Evolutionary conservation across 2,888 invertebrate species (phyloP).

Genomic region (Eremobia ochroleuca): DNA sequence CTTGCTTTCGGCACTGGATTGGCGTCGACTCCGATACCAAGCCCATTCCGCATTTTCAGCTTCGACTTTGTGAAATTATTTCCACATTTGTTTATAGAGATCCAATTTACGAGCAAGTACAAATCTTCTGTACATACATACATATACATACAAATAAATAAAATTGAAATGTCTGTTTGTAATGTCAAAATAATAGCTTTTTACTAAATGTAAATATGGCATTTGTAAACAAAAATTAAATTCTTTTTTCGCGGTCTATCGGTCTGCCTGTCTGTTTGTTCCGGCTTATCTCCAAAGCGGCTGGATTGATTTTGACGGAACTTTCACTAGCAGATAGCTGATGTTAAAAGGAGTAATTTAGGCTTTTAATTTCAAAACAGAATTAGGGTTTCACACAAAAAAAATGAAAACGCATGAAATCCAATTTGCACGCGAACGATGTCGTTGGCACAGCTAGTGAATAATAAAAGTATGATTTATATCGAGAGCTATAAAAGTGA

Average conservation of each 20-base stretch:
- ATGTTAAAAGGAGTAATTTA: too few relatives aligned
- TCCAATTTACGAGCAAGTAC: slow-evolving; percentile 42
- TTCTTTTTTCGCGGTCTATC: too few relatives aligned
- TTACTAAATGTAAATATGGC: too few relatives aligned
- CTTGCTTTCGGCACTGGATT: slow-evolving; percentile 74
- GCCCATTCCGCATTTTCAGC: slow-evolving; percentile 65
- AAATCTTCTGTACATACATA: slow-evolving; percentile 23
- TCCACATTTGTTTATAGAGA: slow-evolving; percentile 43
- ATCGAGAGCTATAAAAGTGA: slow-evolving; percentile 34
- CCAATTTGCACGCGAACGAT: not conserved
- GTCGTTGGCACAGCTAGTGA: slow-evolving; percentile 3
- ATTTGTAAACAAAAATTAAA: too few relatives aligned
- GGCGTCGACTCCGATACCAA: slow-evolving; percentile 72
- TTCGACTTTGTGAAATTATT: slow-evolving; percentile 64
- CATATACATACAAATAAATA: not conserved
- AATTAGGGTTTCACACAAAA: not conserved
- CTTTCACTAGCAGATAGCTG: too few relatives aligned
- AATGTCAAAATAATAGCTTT: too few relatives aligned
- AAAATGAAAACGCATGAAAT: not conserved
- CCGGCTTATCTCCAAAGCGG: not conserved
- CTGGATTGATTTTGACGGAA: too few relatives aligned
- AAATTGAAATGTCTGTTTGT: too few relatives aligned
- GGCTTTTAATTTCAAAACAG: not conserved
- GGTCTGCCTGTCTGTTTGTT: not conserved
- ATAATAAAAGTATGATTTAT: slow-evolving; percentile 45